phyloP scores from a whole-genome alignment of 2,113 vertebrate genomes.

The Chaetura pelagica region DNA sequence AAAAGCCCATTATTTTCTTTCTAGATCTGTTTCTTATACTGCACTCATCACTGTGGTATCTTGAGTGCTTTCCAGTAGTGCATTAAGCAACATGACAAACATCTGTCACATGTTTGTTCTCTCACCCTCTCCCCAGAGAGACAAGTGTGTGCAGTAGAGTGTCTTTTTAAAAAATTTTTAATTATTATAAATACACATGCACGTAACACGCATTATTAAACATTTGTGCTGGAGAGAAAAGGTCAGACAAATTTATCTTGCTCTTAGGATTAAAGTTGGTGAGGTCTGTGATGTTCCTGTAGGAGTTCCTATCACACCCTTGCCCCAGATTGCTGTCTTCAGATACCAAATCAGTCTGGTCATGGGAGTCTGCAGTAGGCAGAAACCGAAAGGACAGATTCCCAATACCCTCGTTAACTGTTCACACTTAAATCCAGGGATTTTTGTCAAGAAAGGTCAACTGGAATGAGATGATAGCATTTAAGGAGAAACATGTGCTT shows the following conservation, averaged over 20 bases:
- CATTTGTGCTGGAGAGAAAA: not conserved
- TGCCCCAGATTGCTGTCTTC: not conserved
- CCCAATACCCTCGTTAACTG: not conserved
- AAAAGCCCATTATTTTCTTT: constrained; percentile 53
- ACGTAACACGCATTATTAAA: constrained; percentile 31
- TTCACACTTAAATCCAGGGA: not conserved
- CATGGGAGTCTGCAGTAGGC: not conserved
- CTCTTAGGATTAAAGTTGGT: not conserved
- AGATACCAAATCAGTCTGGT: not conserved
- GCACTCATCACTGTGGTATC: constrained; percentile 69
- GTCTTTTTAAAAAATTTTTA: constrained; percentile 55
- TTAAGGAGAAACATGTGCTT: not conserved
- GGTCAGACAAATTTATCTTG: constrained; percentile 4
- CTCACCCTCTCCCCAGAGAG: constrained; percentile 44
- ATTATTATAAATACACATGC: constrained; percentile 49
- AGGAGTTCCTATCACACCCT: not conserved
- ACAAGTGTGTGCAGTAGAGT: constrained; percentile 45
- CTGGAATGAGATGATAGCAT: not conserved
- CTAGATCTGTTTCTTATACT: constrained; percentile 65
- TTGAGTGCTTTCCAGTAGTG: constrained; percentile 67
- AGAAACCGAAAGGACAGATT: not conserved
- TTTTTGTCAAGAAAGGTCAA: not conserved
- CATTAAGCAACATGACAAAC: constrained; percentile 70
- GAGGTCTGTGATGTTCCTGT: not conserved
- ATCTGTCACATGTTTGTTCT: constrained; percentile 70